Evolutionary conservation across 92 coral and sea anemone species (phyloP).

Genomic region (Phenganax subtilis): DNA sequence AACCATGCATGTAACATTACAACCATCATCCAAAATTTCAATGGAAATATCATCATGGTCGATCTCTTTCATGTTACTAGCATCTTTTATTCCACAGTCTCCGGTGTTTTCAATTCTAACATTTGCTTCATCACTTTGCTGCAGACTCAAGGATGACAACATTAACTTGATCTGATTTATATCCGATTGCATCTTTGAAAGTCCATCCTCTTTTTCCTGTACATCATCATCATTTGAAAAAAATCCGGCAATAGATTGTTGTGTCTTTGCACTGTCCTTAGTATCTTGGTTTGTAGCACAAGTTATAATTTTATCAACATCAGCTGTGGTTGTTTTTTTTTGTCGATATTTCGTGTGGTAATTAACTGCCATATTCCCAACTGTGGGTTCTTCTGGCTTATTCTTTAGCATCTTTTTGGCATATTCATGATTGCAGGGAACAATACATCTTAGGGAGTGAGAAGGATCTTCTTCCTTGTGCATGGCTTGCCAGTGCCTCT

Average conservation of each 20-base stretch:
- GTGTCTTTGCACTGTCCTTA: not conserved
- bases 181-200: not conserved
- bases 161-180: slow-evolving; percentile 7
- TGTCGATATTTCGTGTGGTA: too few species aligned
- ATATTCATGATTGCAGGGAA: not conserved
- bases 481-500: not conserved
- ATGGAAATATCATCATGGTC: not conserved
- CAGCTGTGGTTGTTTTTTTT: too few species aligned
- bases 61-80: slow-evolving; percentile 8
- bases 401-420: not conserved
- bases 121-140: not conserved
- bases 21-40: slow-evolving; percentile 1
- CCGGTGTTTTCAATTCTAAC: not conserved
- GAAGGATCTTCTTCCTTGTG: not conserved
- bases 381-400: too few species aligned
- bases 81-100: slow-evolving; percentile 4
- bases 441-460: not conserved
- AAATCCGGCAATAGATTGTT: not conserved
- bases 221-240: not conserved
- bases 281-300: too few species aligned
- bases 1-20: slow-evolving; percentile 2
- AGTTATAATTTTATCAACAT: too few species aligned
- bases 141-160: slow-evolving; percentile 1
- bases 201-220: not conserved
- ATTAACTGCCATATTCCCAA: too few species aligned